Conservation (phyloP, 30 jellyfish, hydroid and myxozoan genomes). For the Pseudorhiza aurosa region DNA sequence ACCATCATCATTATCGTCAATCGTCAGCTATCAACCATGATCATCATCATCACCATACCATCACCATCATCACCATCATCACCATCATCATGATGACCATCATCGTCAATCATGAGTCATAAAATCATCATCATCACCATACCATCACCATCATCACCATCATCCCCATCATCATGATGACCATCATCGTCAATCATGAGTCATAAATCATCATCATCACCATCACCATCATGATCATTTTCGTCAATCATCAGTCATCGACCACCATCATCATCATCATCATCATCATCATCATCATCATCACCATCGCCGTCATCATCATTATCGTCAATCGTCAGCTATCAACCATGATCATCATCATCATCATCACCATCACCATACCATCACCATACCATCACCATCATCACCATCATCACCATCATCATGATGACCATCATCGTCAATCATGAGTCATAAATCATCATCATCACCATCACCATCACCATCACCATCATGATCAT, state of each 20-base stretch:
- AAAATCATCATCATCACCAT: background rate
- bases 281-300: background rate
- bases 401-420: background rate
- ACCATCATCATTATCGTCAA: background rate
- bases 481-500: background rate
- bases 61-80: background rate
- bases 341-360: background rate
- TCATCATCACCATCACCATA: background rate
- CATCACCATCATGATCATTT: background rate
- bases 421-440: background rate
- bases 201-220: background rate
- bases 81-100: background rate
- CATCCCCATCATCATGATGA: background rate
- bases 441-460: background rate
- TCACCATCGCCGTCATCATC: background rate
- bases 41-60: background rate
- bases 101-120: too few species aligned
- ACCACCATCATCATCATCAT: background rate
- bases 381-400: background rate
- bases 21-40: background rate
- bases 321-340: background rate
- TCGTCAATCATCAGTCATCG: too few species aligned
- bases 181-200: background rate
- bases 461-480: background rate
- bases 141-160: background rate